Conservation (phyloP, 2,797 vertebrate species). For the Coregonus suidteri region DNA sequence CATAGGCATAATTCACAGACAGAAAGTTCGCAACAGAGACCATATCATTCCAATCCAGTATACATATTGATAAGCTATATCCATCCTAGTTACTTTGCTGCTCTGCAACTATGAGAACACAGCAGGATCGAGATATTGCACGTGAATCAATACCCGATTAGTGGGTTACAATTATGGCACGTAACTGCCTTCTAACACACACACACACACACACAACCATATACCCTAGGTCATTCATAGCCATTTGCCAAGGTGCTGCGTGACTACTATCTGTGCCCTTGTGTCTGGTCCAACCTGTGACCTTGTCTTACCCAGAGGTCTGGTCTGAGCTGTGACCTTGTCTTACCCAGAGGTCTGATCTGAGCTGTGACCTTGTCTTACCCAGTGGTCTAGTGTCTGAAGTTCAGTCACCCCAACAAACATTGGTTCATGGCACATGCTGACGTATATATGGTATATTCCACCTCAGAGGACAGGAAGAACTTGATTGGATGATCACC, state of each 20-base stretch:
- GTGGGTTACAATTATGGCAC: background rate
- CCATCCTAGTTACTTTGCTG: background rate
- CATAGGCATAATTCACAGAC: background rate
- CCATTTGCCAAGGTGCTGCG: slow-evolving; percentile 46
- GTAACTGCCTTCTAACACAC: background rate
- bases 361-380: no score
- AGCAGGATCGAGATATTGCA: background rate
- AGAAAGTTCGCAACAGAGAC: background rate
- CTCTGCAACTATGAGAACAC: slow-evolving; percentile 7
- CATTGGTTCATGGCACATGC: no score
- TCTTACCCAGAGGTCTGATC: background rate
- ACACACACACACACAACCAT: background rate
- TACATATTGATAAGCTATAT: slow-evolving; percentile 11
- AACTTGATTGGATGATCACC: no score
- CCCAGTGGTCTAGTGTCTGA: no score
- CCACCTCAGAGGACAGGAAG: no score
- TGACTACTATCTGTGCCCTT: background rate
- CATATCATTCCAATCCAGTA: background rate
- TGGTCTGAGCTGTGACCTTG: no score
- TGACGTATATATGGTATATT: no score
- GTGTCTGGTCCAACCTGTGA: background rate
- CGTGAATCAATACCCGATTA: background rate
- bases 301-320: background rate
- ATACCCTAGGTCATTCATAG: background rate
- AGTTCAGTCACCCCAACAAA: no score